phyloP scores from a whole-genome alignment of 23 tunicate genomes.

The Styela plicata region DNA sequence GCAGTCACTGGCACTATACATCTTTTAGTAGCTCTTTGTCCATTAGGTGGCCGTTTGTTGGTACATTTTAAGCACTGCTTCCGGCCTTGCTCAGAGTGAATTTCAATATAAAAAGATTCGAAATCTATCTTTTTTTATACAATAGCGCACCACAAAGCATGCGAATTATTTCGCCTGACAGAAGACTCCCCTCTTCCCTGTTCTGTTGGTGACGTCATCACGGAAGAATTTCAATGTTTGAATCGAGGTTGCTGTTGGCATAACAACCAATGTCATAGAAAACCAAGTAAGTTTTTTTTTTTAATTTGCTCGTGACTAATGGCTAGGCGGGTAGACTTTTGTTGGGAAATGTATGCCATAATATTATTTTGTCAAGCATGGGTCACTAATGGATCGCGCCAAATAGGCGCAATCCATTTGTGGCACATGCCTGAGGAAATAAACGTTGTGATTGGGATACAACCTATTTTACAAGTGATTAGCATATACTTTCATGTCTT shows the following conservation, averaged over 20 bases:
- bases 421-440: too few relatives aligned
- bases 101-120: too few relatives aligned
- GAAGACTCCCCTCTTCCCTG: neutral
- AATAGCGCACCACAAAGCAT: neutral
- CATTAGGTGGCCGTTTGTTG: neutral
- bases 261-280: neutral
- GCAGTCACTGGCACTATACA: neutral
- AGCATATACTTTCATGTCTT: too few relatives aligned
- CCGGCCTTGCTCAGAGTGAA: too few relatives aligned
- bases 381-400: neutral
- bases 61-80: too few relatives aligned
- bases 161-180: neutral
- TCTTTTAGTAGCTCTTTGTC: neutral
- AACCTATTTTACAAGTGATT: too few relatives aligned
- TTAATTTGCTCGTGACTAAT: neutral
- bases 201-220: neutral
- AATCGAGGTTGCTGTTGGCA: neutral
- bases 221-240: neutral
- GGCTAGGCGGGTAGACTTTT: neutral
- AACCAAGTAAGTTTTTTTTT: neutral
- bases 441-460: too few relatives aligned
- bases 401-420: too few relatives aligned
- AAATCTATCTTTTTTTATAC: neutral
- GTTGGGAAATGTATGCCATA: neutral
- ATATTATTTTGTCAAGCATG: too few relatives aligned